Base-by-base conservation (phyloP, 2,888 invertebrate species). In the Tipula unca region DNA sequence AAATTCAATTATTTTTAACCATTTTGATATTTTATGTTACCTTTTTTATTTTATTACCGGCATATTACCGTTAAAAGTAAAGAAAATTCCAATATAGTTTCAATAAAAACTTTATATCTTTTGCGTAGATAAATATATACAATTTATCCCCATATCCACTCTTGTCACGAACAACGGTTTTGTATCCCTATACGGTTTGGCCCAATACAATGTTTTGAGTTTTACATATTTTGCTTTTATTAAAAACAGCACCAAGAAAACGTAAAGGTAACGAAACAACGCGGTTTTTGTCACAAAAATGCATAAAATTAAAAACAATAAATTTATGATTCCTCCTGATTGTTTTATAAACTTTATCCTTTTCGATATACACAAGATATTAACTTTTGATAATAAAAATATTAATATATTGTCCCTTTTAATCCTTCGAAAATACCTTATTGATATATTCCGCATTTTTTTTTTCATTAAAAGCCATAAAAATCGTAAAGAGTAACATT, bases 101-200 rank as follows among this genome's bases (percentile, higher is more conserved):
- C 69, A 69, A 69, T 69, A 69, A 69, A 69, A 69, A 69, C 69
- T 69, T 69, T 69, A 69, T 69, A 69, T 69, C 69, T 69, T 69
- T 69, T 69, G 25, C 69, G 69, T 69, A 69, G 20, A 54, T 17
- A 54, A 17, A 54, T 17, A 54, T 54, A 17, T 54, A 54, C 48
- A 48, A 48, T 48, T 48, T 48, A 48, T 69, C 48, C 32, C 32
- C 17, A 17, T 17, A 48, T 48, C 17, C 48, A 25, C 25, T 69
- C 48, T 17, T 69, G 25, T 69, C 69, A 69, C 69, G 20, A 69
- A 25, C 69, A 8, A 1, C 20, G 69, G 25, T 69, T 25, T 8
- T n/a, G 69, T 69, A 25, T 1, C 20, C n/a, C 10, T 48, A 36
- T 42, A 48, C 39, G 39, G 39, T 54, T 54, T 54, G 48, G 48